Percentiles rank a stretch among this genome's conserved stretches.
Evolutionary conservation across 1,140 invertebrate genomes (phyloP).

Genomic region (Medauroidea extradentata): DNA sequence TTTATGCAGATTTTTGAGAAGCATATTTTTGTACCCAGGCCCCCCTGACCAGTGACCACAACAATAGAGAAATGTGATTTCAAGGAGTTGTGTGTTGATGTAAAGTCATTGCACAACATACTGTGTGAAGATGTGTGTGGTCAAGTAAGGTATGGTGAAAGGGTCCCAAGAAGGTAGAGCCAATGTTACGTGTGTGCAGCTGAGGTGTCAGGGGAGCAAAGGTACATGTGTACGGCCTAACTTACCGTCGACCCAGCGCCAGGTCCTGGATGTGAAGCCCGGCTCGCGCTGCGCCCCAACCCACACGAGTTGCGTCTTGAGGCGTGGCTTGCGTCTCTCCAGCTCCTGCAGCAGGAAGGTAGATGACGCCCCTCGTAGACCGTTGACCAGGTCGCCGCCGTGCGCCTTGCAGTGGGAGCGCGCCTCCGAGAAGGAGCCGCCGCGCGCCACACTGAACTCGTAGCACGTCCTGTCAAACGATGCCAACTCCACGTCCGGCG

Average conservation of each 20-base stretch:
- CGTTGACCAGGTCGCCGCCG: constrained; percentile 78
- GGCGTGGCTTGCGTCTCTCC: constrained; percentile 67
- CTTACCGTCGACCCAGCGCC: constrained; percentile 88
- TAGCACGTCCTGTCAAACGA: constrained; percentile 84
- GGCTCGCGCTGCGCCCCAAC: constrained; percentile 86
- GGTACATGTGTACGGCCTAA: constrained; percentile 6
- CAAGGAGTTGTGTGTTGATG: no score
- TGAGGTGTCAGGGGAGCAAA: not conserved
- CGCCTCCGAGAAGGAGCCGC: constrained; percentile 75
- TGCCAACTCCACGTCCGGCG: constrained; percentile 67
- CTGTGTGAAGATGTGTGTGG: no score
- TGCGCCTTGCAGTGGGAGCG: constrained; percentile 64
- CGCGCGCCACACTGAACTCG: constrained; percentile 76
- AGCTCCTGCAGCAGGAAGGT: constrained; percentile 74
- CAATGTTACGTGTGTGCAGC: no score
- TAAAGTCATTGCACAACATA: no score
- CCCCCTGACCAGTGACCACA: no score
- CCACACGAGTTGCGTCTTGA: constrained; percentile 86
- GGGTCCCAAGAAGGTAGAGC: no score
- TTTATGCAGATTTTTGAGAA: no score
- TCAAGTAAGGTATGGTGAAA: no score
- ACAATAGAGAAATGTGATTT: no score
- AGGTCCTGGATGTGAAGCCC: constrained; percentile 71
- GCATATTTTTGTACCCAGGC: no score
- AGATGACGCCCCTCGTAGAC: constrained; percentile 62